These are phyloP conservation scores for Tupaia chinensis DNA, from an alignment of 2,113 vertebrate species.

Conservation along the genomic window DNA sequence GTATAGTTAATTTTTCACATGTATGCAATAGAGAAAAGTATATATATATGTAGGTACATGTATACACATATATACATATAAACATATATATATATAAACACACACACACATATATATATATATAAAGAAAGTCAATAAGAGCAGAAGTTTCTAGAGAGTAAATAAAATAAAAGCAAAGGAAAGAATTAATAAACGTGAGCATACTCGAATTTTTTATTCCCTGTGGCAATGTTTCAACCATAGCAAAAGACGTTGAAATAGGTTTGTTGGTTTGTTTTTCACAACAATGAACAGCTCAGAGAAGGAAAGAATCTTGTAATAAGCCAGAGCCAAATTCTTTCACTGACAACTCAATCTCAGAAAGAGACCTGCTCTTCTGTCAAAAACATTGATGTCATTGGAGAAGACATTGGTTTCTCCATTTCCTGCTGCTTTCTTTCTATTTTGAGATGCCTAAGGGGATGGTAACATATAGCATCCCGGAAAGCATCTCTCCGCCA, in stretches of 20 bases:
- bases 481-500: not conserved
- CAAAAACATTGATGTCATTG: not conserved
- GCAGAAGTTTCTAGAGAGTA: not conserved
- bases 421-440: not conserved
- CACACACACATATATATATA: not conserved
- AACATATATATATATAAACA: too few relatives aligned
- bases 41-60: too few relatives aligned
- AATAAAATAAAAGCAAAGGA: not conserved
- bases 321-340: not conserved
- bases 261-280: not conserved
- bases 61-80: too few relatives aligned
- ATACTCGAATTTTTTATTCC: not conserved
- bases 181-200: not conserved
- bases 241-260: not conserved
- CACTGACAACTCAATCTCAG: not conserved
- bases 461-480: not conserved
- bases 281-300: not conserved
- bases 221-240: not conserved
- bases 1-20: not conserved
- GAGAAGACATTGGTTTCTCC: not conserved
- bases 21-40: not conserved
- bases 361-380: not conserved
- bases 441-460: not conserved
- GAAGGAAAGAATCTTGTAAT: constrained; percentile 40
- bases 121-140: not conserved